These are phyloP conservation scores for Microcebus jonahi DNA, from an alignment of 2,113 vertebrate genomes.

Conservation along the genomic window DNA sequence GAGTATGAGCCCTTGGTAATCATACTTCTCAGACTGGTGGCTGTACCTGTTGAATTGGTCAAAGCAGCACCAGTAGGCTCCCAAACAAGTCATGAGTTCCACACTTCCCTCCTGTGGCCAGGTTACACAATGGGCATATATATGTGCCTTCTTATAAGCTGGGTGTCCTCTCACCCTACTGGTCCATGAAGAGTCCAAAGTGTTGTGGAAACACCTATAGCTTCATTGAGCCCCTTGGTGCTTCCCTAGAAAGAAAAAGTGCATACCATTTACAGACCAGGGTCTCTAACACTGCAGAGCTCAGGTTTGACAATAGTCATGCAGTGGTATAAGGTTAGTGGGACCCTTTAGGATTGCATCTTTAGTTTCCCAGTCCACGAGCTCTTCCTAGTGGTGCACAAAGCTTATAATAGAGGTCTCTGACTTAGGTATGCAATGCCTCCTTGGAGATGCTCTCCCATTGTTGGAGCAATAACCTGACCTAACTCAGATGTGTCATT, in stretches of 20 bases:
- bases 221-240: not conserved
- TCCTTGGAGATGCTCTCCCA: not conserved
- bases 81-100: no score
- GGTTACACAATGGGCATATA: no score
- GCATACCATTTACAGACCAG: no score
- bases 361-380: not conserved
- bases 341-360: not conserved
- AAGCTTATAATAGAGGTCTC: no score
- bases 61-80: not conserved
- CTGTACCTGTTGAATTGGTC: not conserved
- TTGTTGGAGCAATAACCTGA: not conserved
- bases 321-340: not conserved
- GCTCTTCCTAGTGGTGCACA: fast-evolving
- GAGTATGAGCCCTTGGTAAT: not conserved
- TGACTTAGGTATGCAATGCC: no score
- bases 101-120: not conserved
- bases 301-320: not conserved
- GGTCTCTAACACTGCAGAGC: no score
- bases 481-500: not conserved
- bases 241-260: not conserved
- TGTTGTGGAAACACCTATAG: not conserved
- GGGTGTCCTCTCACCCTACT: not conserved
- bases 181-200: not conserved
- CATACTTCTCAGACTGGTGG: not conserved
- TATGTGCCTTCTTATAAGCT: not conserved